phyloP scores from a whole-genome alignment of 1,140 invertebrate genomes.

The Chionoecetes opilio region DNA sequence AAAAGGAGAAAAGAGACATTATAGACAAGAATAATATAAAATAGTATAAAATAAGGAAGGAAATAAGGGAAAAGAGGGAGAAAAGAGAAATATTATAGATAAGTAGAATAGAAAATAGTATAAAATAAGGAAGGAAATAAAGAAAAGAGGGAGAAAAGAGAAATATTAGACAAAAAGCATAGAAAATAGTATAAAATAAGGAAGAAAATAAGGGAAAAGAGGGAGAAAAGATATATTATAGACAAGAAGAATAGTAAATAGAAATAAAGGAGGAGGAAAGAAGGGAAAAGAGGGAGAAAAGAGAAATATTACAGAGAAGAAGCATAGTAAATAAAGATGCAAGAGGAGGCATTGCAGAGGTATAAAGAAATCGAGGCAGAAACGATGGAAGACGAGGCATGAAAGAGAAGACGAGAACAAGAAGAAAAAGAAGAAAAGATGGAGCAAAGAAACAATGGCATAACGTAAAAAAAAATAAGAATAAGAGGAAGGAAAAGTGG shows the following conservation, averaged over 20 bases:
- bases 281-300: not conserved
- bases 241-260: not conserved
- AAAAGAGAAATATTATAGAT: not conserved
- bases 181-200: too few relatives aligned
- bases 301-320: too few relatives aligned
- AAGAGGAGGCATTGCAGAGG: not conserved
- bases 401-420: too few relatives aligned
- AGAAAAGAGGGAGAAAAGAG: not conserved
- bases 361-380: not conserved
- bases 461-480: too few relatives aligned
- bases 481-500: too few relatives aligned
- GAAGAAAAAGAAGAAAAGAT: too few relatives aligned
- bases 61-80: not conserved
- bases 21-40: not conserved
- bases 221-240: too few relatives aligned
- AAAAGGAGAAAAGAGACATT: not conserved
- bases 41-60: not conserved
- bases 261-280: too few relatives aligned
- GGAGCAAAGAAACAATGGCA: too few relatives aligned
- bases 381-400: not conserved
- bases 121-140: not conserved
- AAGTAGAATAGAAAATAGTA: not conserved
- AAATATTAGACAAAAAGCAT: too few relatives aligned
- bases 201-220: not conserved
- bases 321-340: not conserved